A percentile compares a stretch with the other conserved stretches of the same genome.
These are phyloP conservation scores for Daphoenositta chrysoptera DNA, from an alignment of 2,113 vertebrate genomes.

Conservation along the genomic window DNA sequence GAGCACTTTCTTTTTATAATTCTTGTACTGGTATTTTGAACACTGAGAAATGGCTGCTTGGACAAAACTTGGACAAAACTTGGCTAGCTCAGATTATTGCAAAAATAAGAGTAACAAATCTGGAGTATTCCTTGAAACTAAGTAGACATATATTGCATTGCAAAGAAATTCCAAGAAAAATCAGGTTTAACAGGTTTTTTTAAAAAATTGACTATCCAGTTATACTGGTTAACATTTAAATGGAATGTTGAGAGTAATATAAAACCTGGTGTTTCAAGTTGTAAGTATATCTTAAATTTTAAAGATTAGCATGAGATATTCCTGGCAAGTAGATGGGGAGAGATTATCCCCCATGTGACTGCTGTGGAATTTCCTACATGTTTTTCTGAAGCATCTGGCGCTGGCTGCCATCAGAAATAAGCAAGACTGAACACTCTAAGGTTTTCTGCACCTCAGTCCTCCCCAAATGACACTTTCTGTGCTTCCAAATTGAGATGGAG, in stretches of 20 bases:
- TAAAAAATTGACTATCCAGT: neutral
- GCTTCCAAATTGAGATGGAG: neutral
- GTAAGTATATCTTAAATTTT: slow-evolving; percentile 27
- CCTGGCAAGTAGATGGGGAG: slow-evolving; percentile 7
- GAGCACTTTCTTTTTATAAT: neutral
- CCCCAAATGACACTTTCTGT: neutral
- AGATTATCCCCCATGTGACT: slow-evolving; percentile 36
- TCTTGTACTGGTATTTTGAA: neutral
- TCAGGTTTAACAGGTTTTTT: neutral
- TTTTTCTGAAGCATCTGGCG: slow-evolving; percentile 18
- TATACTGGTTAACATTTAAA: neutral
- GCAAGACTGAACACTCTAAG: neutral
- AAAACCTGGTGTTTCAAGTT: slow-evolving; percentile 6
- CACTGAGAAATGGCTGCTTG: neutral
- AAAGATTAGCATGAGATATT: slow-evolving; percentile 32
- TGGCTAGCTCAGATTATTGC: neutral
- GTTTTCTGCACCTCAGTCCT: neutral
- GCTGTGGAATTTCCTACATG: slow-evolving; percentile 33
- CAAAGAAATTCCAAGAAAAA: neutral
- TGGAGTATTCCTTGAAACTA: neutral
- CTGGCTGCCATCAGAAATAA: slow-evolving; percentile 18
- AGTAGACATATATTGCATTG: neutral
- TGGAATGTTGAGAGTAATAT: neutral
- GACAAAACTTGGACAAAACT: neutral
- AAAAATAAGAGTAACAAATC: neutral